Base-by-base conservation (phyloP, 2,888 invertebrate genomes). In the Auanema sp. region DNA sequence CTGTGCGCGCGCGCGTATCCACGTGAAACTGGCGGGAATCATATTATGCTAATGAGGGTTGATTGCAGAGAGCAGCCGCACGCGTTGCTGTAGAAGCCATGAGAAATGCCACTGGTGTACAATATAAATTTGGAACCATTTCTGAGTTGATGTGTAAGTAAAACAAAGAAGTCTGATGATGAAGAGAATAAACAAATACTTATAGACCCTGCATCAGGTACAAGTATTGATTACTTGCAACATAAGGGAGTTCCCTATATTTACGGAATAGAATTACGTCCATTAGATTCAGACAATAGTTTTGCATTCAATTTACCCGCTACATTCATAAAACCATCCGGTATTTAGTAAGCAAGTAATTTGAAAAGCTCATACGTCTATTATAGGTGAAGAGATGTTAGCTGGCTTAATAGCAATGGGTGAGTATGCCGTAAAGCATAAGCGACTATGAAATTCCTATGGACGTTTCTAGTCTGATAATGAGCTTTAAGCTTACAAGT, bases 201-300 rank as follows among this genome's bases (percentile, higher is more conserved):
- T 78, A 23, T 54, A 81, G 80, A 82, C 59, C 80, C 80, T 8
- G 83, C 83, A 8, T 77, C 79, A 8, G 83, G 83, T 18, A 83
- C 83, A 0, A 72, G 72, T 44, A 81, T 83, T 55, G 82, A 83
- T 58, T 83, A 71, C 66, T 72, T 79, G 77, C 82, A 82, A 57
- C 68, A 75, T 49, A 66, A 66, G 14, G 77, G 76, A 2, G 77
- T 83, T 3, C 81, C 83, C 8, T 83, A 80, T 65, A 79, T 80
- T 50, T 79, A 79, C 62, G 78, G 77, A 12, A 71, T 78, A 47
- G 82, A 73, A 64, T 51, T 82, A 61, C 64, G 81, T 24, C 79
- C 81, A 12, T 66, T 67, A 57, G 78, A 78, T 23, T 65, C 69
- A 12, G 63, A 68, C 25, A 65, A 72, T 53, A 67, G 68, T 43